Conservation (phyloP, 2,888 invertebrate genomes). For the Scelioninae gen. 2 region DNA sequence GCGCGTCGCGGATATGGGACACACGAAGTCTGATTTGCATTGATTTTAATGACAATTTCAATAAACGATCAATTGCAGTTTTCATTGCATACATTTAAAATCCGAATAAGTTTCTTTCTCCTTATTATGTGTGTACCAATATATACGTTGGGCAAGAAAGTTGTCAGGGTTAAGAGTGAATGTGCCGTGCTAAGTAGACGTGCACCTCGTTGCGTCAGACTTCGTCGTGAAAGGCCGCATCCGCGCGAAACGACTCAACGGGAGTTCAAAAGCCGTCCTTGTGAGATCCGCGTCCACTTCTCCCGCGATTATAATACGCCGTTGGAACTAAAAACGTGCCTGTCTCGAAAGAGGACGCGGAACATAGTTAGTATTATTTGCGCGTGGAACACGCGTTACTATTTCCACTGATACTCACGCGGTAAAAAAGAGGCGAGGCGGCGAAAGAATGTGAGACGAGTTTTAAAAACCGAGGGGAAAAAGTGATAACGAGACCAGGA, state of each 20-base stretch:
- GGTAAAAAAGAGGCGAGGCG: not conserved
- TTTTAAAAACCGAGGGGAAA: no score
- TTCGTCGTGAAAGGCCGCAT: slow-evolving; percentile 34
- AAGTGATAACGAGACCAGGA: slow-evolving; percentile 12
- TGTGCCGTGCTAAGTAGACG: slow-evolving; percentile 38
- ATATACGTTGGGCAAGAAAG: slow-evolving; percentile 8
- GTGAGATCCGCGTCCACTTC: slow-evolving; percentile 40
- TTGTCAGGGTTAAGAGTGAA: slow-evolving; percentile 40
- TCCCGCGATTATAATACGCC: slow-evolving; percentile 36
- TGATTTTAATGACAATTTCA: no score
- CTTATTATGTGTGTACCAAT: slow-evolving; percentile 23
- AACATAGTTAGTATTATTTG: slow-evolving; percentile 47
- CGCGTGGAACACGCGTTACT: slow-evolving; percentile 39
- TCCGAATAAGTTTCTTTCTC: not conserved
- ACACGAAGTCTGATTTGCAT: no score
- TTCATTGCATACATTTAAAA: no score
- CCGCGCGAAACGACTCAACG: slow-evolving; percentile 35
- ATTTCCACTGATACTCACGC: slow-evolving; percentile 27
- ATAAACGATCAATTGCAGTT: no score
- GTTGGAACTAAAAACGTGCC: slow-evolving; percentile 30
- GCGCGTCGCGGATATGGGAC: no score
- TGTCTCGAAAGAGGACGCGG: slow-evolving; percentile 23
- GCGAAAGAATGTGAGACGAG: no score
- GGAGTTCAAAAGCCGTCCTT: slow-evolving; percentile 49
- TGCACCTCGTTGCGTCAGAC: slow-evolving; percentile 42